These are phyloP conservation scores for Poeciliopsis prolifica DNA, from an alignment of 2,113 vertebrate genomes.

Conservation along the genomic window DNA sequence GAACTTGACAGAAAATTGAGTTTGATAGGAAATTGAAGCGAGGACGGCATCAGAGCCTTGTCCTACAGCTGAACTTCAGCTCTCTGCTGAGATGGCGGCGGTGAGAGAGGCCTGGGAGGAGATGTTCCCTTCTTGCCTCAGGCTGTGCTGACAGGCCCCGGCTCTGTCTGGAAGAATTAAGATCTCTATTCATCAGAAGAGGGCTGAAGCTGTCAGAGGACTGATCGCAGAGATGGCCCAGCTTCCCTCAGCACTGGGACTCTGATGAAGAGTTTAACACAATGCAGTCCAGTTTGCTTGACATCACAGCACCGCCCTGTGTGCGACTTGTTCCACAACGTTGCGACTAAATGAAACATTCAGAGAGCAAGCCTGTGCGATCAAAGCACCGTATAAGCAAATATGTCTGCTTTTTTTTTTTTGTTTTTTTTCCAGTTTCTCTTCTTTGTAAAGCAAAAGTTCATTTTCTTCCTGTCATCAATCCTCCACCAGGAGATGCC, in stretches of 20 bases:
- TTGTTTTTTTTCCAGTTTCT: background rate
- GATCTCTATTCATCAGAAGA: conserved; percentile 57
- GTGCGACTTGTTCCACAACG: conserved; percentile 14
- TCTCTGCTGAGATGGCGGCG: conserved; percentile 59
- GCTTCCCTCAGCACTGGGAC: conserved; percentile 54
- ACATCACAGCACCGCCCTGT: background rate
- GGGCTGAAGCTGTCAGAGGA: conserved; percentile 39
- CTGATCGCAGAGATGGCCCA: conserved; percentile 33
- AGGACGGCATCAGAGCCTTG: conserved; percentile 12
- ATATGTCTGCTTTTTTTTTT: too few species aligned
- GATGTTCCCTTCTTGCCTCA: conserved; percentile 41
- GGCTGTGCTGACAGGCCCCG: conserved; percentile 53
- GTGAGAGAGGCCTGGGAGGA: conserved; percentile 36
- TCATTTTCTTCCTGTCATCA: conserved; percentile 46
- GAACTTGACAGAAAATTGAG: background rate
- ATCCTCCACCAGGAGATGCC: background rate
- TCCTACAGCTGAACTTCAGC: conserved; percentile 57
- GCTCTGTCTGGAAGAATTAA: conserved; percentile 64
- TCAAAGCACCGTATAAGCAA: background rate
- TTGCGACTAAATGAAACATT: conserved; percentile 5
- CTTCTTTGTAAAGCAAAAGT: conserved; percentile 8
- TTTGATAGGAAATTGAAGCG: background rate
- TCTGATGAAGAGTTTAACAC: conserved; percentile 50
- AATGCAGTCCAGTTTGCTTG: background rate
- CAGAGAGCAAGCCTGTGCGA: background rate